phyloP scores from a whole-genome alignment of 2,113 vertebrate genomes.

The Istiophorus platypterus region DNA sequence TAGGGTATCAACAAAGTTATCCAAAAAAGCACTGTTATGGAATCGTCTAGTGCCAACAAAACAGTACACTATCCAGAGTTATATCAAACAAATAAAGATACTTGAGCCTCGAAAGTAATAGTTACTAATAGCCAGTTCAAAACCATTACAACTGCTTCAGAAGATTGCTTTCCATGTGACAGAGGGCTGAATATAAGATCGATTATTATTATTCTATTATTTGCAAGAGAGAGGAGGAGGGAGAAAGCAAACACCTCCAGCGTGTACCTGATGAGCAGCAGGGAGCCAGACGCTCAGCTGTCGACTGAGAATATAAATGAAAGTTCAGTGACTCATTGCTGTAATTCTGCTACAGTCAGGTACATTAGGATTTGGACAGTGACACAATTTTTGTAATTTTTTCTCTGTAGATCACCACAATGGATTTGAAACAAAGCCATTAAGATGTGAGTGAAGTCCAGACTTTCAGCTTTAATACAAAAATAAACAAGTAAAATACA shows the following conservation, averaged over 20 bases:
- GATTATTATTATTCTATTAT: constrained; percentile 20
- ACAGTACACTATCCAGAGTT: background rate
- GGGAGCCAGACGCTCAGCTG: constrained; percentile 3
- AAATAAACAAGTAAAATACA: too few relatives aligned
- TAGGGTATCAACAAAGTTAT: background rate
- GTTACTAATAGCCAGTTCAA: background rate
- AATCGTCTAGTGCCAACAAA: background rate
- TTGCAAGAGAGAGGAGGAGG: background rate
- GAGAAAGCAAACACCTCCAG: constrained; percentile 3
- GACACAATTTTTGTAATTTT: too few relatives aligned
- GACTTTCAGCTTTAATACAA: too few relatives aligned
- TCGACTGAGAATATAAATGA: constrained; percentile 19
- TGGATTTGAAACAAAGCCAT: too few relatives aligned
- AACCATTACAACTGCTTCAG: background rate
- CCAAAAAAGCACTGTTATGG: background rate
- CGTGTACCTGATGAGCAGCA: constrained; percentile 14
- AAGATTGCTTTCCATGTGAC: background rate
- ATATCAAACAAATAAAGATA: background rate
- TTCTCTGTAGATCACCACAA: too few relatives aligned
- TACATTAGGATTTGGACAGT: too few relatives aligned
- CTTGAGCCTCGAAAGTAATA: background rate
- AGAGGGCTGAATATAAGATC: constrained; percentile 10
- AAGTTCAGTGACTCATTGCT: constrained; percentile 19
- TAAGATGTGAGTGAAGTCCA: too few relatives aligned
- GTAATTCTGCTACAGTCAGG: constrained; percentile 3